Base-by-base conservation (phyloP, 1,140 invertebrate genomes). In the Drosophila nebulosa region DNA sequence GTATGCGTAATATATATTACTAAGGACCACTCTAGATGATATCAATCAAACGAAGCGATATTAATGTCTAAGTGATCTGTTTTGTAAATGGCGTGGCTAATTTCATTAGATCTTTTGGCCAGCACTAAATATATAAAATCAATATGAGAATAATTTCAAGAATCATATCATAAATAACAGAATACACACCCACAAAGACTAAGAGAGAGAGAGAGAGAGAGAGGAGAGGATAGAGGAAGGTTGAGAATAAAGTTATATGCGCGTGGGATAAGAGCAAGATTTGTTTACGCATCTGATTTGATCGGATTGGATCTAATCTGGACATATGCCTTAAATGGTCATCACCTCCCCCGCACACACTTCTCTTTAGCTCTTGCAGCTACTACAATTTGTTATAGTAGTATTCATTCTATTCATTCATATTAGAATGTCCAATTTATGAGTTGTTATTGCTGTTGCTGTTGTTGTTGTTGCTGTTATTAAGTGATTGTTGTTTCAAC, bases 361-460 rank as follows among this genome's bases (percentile, higher is more conserved):
- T 7, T 12, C 35, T 21, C 16, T 21, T 10, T 21, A 2, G 6
- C 39, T 9, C 16, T 46, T 18, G 5, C 16, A n/a, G n/a, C n/a
- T n/a, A n/a, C n/a, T n/a, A n/a, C n/a, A n/a, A n/a, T n/a, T n/a
- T n/a, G n/a, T n/a, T n/a, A n/a, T n/a, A n/a, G n/a, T n/a, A n/a
- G 24, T 24, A n/a, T 26, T 1, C 3, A 14, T 32, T 18, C 6
- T 55, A 30, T 55, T 56, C 71, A 66, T 76, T 77, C 73, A 66
- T 80, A 70, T 74, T 86, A 77, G 69, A 84, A 80, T 66, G 60
- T 64, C 7, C 73, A 86, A 74, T 74, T 74, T 74, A 67, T 64
- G 61, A 59, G 55, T 52, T 27, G 56, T 60, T 61, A 32, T 35
- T 67, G 39, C 60, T 68, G 35, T 63, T 55, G 12, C 73, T 69